Conservation (phyloP, 2,888 invertebrate genomes). For the Sisyra nigra region DNA sequence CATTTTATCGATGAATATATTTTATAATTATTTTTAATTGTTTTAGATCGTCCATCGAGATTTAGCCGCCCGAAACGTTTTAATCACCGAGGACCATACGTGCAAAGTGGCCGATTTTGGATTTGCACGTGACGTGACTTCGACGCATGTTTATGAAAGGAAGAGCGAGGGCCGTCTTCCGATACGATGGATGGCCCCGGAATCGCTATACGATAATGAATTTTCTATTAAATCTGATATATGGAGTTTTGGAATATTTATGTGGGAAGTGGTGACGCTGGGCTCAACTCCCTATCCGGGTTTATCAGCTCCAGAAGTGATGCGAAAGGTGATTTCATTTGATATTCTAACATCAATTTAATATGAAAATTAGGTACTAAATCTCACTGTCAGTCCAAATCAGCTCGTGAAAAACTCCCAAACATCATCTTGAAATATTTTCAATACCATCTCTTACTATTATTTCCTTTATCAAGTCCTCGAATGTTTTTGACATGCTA, state of each 20-base stretch:
- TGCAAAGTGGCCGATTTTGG: slow-evolving; percentile 93
- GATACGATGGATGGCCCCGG: slow-evolving; percentile 90
- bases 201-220: slow-evolving; percentile 84
- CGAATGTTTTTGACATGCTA: too few species aligned
- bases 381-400: too few species aligned
- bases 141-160: slow-evolving; percentile 75
- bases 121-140: slow-evolving; percentile 76
- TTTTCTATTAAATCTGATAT: slow-evolving; percentile 90
- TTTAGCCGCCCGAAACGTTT: slow-evolving; percentile 74
- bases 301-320: slow-evolving; percentile 78
- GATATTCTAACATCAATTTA: too few species aligned
- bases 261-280: slow-evolving; percentile 93
- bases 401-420: too few species aligned
- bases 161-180: slow-evolving; percentile 59
- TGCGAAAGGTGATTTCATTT: slow-evolving; percentile 52
- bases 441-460: too few species aligned
- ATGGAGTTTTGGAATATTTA: slow-evolving; percentile 88
- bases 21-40: slow-evolving; percentile 9
- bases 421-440: too few species aligned
- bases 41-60: slow-evolving; percentile 75
- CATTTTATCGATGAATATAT: too few species aligned
- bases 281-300: slow-evolving; percentile 94
- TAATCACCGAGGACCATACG: slow-evolving; percentile 72
- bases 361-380: too few species aligned
- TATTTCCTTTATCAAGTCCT: too few species aligned